Evolutionary conservation across 2,797 vertebrate species (phyloP), one percentile per base, ranked within the genome.

Genomic region (Petrocephalus schoutedeni): DNA sequence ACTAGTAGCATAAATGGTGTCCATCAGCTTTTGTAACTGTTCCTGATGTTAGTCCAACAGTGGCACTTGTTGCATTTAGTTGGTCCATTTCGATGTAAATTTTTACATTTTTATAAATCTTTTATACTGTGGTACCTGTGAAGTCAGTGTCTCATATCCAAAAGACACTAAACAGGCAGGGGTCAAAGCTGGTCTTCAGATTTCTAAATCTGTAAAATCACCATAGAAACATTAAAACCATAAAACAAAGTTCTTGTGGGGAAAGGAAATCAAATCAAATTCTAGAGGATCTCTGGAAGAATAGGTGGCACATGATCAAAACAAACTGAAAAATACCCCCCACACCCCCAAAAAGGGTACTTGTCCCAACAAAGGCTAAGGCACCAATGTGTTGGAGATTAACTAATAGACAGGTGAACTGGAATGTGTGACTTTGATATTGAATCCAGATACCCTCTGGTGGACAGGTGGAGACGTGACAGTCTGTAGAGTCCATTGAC

Each of bases 401-500:
- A n/a, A 19, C 16, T 77, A 77, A 77, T 41, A 77, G 41, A 14
- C 36, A 77, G 41, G 74, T 80, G 16, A 49, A 41, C 2, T 49
- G 19, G 41, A 80, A 80, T 49, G 41, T 9, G 67, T 74, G 71
- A 77, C 32, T 77, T 45, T 77, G 74, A 41, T 19, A 16, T 19
- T 80, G 74, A 41, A 41, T n/a, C 74, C 74, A 80, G 36, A 80
- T 49, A 45, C 74, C 74, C 36, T 80, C 74, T 80, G 74, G 74
- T 80, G 41, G 74, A 41, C 74, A 80, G 41, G 74, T 80, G 7
- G 19, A 49, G 74, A 80, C 0, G 16, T 80, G 36, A 49, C 41
- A 49, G 74, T 36, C 64, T 71, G 64, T 71, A 12, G 64, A 71
- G 36, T 71, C 12, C 28, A 71, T 71, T 71, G 64, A 36, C 28